These are phyloP conservation scores for Varanus komodoensis DNA, from an alignment of 2,113 vertebrate genomes.

Conservation along the genomic window DNA sequence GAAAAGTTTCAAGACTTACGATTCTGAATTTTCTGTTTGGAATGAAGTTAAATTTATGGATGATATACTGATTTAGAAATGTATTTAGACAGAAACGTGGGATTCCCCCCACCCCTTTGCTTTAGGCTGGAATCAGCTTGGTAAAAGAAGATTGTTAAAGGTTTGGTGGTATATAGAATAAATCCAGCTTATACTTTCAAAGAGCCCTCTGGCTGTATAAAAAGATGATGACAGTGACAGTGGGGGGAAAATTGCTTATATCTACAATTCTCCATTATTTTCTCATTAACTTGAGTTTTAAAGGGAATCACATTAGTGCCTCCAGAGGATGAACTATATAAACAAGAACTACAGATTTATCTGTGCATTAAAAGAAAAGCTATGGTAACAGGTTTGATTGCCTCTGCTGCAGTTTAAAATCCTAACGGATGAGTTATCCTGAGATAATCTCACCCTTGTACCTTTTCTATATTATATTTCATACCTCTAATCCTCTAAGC, in stretches of 20 bases:
- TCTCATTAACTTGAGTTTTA: slow-evolving; percentile 73
- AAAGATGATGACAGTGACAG: slow-evolving; percentile 63
- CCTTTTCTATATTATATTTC: slow-evolving; percentile 57
- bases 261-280: slow-evolving; percentile 73
- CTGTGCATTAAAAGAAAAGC: slow-evolving; percentile 67
- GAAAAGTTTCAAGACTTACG: slow-evolving; percentile 61
- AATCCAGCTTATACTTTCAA: slow-evolving; percentile 68
- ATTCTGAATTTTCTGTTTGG: slow-evolving; percentile 64
- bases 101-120: not conserved
- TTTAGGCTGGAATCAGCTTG: slow-evolving; percentile 55
- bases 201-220: slow-evolving; percentile 61
- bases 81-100: slow-evolving; percentile 50
- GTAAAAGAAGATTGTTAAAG: slow-evolving; percentile 64
- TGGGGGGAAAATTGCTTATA: slow-evolving; percentile 60
- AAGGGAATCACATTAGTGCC: slow-evolving; percentile 71
- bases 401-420: slow-evolving; percentile 65
- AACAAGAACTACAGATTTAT: slow-evolving; percentile 70
- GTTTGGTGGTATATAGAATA: slow-evolving; percentile 63
- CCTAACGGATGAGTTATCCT: slow-evolving; percentile 64
- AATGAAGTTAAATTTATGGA: slow-evolving; percentile 56
- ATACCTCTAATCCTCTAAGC: slow-evolving; percentile 58
- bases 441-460: slow-evolving; percentile 60
- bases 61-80: slow-evolving; percentile 65
- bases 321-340: slow-evolving; percentile 63
- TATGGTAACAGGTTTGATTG: slow-evolving; percentile 72